These are phyloP conservation scores for Lacanobia wlatinum DNA, from an alignment of 2,888 invertebrate genomes.

Conservation along the genomic window DNA sequence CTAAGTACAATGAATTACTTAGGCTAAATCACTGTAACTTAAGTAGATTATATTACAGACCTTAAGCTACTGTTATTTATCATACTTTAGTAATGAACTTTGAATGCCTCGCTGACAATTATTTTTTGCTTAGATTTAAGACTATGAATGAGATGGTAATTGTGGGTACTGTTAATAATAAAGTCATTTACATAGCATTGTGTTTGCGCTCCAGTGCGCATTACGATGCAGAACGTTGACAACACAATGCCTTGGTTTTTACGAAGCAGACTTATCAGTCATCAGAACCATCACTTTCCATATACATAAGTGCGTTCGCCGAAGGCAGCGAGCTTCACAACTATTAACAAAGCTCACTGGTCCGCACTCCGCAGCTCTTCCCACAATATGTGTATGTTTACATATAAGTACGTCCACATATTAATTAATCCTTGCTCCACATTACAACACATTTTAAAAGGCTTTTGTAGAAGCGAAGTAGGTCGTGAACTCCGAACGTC, in stretches of 20 bases:
- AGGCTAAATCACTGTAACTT: slow-evolving; percentile 37
- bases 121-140: slow-evolving; percentile 43
- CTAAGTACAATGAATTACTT: slow-evolving; percentile 42
- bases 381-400: slow-evolving; percentile 52
- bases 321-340: slow-evolving; percentile 44
- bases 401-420: slow-evolving; percentile 38
- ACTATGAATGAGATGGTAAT: slow-evolving; percentile 27
- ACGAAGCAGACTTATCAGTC: slow-evolving; percentile 61
- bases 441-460: slow-evolving; percentile 68
- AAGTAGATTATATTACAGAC: slow-evolving; percentile 36
- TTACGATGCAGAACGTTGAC: slow-evolving; percentile 60
- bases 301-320: slow-evolving; percentile 26
- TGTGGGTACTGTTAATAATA: slow-evolving; percentile 53
- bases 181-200: slow-evolving; percentile 67
- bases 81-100: slow-evolving; percentile 8
- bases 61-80: slow-evolving; percentile 39
- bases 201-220: slow-evolving; percentile 63
- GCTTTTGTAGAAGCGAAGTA: slow-evolving; percentile 60
- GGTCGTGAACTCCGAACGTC: slow-evolving; percentile 55
- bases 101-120: not conserved
- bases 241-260: slow-evolving; percentile 62
- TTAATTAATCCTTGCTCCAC: slow-evolving; percentile 71
- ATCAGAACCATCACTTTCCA: slow-evolving; percentile 57
- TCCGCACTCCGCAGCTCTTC: slow-evolving; percentile 57
- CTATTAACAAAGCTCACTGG: slow-evolving; percentile 55